These are phyloP conservation scores for Melieria omissa DNA, from an alignment of 2,888 invertebrate genomes.

Conservation along the genomic window DNA sequence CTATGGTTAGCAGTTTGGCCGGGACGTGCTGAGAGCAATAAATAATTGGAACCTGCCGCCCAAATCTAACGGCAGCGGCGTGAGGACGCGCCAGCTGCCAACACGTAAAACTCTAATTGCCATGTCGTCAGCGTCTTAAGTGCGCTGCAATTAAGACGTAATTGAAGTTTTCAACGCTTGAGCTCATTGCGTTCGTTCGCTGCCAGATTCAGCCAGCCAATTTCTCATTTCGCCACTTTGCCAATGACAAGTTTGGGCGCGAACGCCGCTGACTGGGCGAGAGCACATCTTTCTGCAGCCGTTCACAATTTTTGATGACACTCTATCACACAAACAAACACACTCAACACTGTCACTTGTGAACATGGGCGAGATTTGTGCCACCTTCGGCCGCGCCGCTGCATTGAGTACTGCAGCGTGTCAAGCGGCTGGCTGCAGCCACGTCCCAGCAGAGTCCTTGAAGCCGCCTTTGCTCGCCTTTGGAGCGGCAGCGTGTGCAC, in stretches of 20 bases:
- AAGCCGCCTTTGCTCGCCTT: background rate
- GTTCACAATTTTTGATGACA: constrained; percentile 23
- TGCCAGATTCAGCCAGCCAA: constrained; percentile 17
- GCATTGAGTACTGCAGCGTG: too few species aligned
- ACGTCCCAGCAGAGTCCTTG: background rate
- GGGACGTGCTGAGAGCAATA: background rate
- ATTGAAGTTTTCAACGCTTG: constrained; percentile 43
- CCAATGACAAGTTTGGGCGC: background rate
- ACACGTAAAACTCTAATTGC: constrained; percentile 40
- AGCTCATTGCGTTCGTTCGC: background rate
- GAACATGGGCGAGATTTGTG: too few species aligned
- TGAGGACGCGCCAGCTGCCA: constrained; percentile 6
- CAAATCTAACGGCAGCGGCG: background rate
- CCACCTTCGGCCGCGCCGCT: too few species aligned
- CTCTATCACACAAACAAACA: constrained; percentile 17
- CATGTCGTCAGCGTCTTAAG: constrained; percentile 40
- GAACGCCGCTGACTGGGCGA: background rate
- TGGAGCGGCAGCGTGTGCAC: too few species aligned
- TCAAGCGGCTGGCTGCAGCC: too few species aligned
- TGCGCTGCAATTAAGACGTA: constrained; percentile 43
- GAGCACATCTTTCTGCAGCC: background rate
- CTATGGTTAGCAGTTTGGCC: background rate
- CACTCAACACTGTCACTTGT: background rate
- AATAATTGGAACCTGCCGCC: background rate
- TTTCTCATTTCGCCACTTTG: constrained; percentile 4